phyloP scores from a whole-genome alignment of 2,113 vertebrate species.

The Rallus limicola region DNA sequence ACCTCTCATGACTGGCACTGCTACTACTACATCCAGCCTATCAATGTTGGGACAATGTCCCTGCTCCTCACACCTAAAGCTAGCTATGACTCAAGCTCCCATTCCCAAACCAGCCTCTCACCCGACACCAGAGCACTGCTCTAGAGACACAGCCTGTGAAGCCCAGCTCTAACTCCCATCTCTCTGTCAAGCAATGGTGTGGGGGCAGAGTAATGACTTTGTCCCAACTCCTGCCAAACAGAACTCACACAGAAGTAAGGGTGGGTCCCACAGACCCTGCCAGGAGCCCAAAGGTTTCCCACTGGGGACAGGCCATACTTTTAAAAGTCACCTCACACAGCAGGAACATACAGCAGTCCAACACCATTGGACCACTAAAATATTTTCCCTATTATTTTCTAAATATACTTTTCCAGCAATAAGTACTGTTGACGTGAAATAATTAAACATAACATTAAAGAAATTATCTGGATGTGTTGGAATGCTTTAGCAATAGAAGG shows the following conservation, averaged over 20 bases:
- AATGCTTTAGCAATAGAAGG: background rate
- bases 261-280: background rate
- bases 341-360: background rate
- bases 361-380: background rate
- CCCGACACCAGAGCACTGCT: background rate
- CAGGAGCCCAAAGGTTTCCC: background rate
- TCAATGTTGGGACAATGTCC: accelerated
- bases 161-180: accelerated
- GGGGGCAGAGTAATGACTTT: background rate
- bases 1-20: background rate
- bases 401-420: background rate
- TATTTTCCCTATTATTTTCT: background rate
- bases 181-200: accelerated
- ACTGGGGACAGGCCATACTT: background rate
- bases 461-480: background rate
- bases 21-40: background rate
- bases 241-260: background rate
- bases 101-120: background rate
- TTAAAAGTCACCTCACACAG: background rate
- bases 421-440: background rate
- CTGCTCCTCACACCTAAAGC: background rate
- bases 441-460: background rate
- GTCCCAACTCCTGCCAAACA: background rate
- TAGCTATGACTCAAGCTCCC: background rate
- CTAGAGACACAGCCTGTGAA: background rate